Conservation (phyloP, 2,113 vertebrate genomes). For the Rhynchomys soricoides region DNA sequence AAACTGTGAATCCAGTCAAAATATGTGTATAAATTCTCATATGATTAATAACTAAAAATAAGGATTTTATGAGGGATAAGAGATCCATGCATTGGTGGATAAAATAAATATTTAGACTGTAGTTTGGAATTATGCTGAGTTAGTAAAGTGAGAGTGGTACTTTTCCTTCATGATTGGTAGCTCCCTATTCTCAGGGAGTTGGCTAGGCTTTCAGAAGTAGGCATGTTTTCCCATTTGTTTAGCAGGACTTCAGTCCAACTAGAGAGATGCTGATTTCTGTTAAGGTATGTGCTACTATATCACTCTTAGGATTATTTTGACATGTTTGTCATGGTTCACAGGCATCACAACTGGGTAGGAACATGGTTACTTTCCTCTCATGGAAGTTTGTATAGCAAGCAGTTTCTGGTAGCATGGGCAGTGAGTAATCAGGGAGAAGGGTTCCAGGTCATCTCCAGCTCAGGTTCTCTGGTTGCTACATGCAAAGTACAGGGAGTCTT, state of each 20-base stretch:
- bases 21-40: not conserved
- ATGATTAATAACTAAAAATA: not conserved
- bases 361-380: not conserved
- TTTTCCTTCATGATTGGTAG: not conserved
- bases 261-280: not conserved
- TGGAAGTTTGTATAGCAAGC: not conserved
- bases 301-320: not conserved
- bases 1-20: not conserved
- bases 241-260: not conserved
- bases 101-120: not conserved
- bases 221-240: not conserved
- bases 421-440: not conserved
- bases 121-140: not conserved
- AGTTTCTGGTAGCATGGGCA: not conserved
- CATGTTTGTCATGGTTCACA: not conserved
- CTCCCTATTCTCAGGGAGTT: not conserved
- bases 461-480: not conserved
- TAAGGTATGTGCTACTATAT: not conserved
- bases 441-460: not conserved
- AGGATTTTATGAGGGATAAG: not conserved
- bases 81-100: not conserved
- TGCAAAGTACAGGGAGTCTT: not conserved
- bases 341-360: not conserved
- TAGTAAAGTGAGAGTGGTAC: not conserved
- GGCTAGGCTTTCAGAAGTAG: not conserved